Percentiles rank a stretch among this genome's conserved stretches.
Conservation (phyloP, 2,113 vertebrate species). For the Thomomys bottae region DNA sequence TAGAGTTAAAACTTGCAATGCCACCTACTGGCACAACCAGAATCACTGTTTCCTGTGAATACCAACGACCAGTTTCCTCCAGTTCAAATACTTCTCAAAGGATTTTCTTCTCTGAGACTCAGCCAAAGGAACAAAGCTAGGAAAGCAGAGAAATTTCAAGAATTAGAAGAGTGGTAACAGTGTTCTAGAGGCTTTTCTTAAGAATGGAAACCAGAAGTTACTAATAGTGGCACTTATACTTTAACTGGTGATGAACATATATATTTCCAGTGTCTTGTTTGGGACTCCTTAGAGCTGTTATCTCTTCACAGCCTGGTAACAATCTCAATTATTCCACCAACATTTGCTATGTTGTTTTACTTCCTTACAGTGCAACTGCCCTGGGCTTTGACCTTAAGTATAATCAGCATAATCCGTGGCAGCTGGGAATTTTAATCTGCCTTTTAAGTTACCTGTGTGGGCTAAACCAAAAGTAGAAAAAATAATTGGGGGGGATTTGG, state of each 20-base stretch:
- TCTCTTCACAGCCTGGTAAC: constrained; percentile 19
- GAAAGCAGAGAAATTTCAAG: neutral
- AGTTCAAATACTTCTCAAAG: neutral
- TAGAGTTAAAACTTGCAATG: constrained; percentile 23
- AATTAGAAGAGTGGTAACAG: neutral
- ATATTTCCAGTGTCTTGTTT: constrained; percentile 2
- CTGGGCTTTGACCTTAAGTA: neutral
- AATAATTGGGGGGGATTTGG: neutral
- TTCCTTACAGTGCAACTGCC: neutral
- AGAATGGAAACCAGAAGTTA: constrained; percentile 33
- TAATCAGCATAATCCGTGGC: neutral
- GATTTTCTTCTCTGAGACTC: neutral
- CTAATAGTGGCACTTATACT: neutral
- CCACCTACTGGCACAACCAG: constrained; percentile 63
- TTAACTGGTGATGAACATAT: neutral
- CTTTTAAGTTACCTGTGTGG: constrained; percentile 1
- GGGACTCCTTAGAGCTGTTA: neutral
- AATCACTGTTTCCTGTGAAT: neutral
- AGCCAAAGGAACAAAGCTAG: neutral
- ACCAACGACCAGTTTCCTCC: neutral
- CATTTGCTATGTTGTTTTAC: neutral
- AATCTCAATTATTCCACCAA: neutral
- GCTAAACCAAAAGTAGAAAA: constrained; percentile 29
- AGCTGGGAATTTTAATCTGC: constrained; percentile 13
- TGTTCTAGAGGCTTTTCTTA: neutral